Evolutionary conservation across 1,140 invertebrate genomes (phyloP).

Genomic region (Steinernema khuongi): DNA sequence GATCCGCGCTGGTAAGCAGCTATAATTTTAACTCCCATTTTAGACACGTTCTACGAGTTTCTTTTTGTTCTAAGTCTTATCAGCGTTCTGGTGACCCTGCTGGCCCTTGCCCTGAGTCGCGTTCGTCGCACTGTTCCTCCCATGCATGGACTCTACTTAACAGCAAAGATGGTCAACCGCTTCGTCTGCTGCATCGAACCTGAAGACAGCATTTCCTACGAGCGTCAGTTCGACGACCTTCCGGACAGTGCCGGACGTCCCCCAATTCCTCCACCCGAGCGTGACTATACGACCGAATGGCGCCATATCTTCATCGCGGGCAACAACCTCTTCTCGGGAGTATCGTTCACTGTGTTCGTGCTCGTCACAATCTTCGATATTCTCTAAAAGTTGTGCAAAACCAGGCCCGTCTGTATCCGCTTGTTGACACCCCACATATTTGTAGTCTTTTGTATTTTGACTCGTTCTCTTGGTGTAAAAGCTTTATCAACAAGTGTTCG

Average conservation of each 20-base stretch:
- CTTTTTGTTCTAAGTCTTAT: conserved; percentile 50
- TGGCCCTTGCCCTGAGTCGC: conserved; percentile 52
- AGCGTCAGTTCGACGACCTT: conserved; percentile 49
- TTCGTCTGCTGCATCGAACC: conserved; percentile 56
- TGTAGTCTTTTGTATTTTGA: neutral
- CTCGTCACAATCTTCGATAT: conserved; percentile 55
- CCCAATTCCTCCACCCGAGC: neutral
- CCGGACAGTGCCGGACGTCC: neutral
- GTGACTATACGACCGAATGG: conserved; percentile 53
- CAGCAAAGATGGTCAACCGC: conserved; percentile 51
- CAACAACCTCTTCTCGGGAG: conserved; percentile 53
- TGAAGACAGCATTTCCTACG: conserved; percentile 46
- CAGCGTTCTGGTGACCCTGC: conserved; percentile 49
- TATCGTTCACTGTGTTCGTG: conserved; percentile 51
- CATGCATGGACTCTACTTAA: conserved; percentile 46
- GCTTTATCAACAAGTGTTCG: conserved; percentile 11
- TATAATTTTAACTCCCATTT: conserved; percentile 18
- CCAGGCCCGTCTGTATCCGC: neutral
- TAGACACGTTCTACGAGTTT: conserved; percentile 56
- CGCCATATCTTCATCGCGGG: conserved; percentile 53
- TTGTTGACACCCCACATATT: neutral
- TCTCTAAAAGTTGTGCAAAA: conserved; percentile 33
- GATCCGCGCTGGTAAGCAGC: conserved; percentile 13
- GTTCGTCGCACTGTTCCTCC: conserved; percentile 52
- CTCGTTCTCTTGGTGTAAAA: neutral